Base-by-base conservation (phyloP, 2,888 invertebrate genomes). In the Lampropteryx suffumata region DNA sequence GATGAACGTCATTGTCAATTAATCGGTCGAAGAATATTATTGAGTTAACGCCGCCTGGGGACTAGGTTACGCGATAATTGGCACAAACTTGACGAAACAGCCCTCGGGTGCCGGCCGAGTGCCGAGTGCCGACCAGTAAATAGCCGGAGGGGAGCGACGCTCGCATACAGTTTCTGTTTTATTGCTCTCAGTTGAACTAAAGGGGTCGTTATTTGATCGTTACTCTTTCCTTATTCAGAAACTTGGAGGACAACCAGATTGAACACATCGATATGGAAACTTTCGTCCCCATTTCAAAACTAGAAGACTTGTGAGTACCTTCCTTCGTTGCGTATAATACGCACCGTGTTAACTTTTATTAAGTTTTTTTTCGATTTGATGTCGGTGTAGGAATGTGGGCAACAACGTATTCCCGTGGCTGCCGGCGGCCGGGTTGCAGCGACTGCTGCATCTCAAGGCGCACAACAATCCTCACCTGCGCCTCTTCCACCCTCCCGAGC, bases 401-500 rank as follows among this genome's bases (percentile, higher is more conserved):
- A 95, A 97, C 86, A 98, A 98, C 80, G 87, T 94, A 48, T 98
- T 98, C 84, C 93, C 96, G 8, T 90, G 91, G 57, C 89, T 99
- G 66, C 98, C 98, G 34, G 93, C 95, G 35, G 92, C 92, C 46
- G 98, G 98, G 0, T 91, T 98, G 57, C 93, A 94, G 64, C 93
- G 93, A 1, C 89, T 98, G 49, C 91, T 95, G 33, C 96, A 97
- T 73, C 91, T 98, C 62, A 97, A 98, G 86, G 96, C 97, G 24
- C 97, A 97, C 91, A 97, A 97, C 86, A 98, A 98, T 90, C 96
- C 96, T 0, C 92, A 94, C 62, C 91, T 98, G 58, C 91, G 94
- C 32, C 96, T 96, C 69, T 98, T 98, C 82, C 98, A 98, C 24
- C 92, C 95, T 0, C 96, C 97, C 0, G 95, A 95, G 59, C 92